phyloP scores from a whole-genome alignment of 30 jellyfish, hydroid and myxozoan species.

The Cassiopea andromeda region DNA sequence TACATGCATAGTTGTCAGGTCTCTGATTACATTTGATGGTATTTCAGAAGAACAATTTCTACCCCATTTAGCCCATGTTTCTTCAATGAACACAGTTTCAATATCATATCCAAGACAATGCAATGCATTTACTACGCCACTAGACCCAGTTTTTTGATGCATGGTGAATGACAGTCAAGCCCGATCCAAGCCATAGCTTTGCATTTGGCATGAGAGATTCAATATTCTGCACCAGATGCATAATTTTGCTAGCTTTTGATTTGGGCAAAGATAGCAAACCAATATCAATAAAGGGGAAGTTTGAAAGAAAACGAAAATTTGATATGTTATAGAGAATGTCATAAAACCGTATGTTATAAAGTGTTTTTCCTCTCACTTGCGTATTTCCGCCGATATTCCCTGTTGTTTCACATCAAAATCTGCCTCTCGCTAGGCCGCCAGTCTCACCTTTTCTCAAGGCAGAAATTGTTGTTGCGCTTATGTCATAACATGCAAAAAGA shows the following conservation, averaged over 20 bases:
- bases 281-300: conserved; percentile 8
- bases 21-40: conserved; percentile 47
- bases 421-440: too few relatives aligned
- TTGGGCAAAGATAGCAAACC: conserved; percentile 56
- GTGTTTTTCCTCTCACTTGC: too few relatives aligned
- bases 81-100: conserved; percentile 57
- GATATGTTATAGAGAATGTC: too few relatives aligned
- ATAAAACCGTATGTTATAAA: too few relatives aligned
- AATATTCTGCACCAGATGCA: conserved; percentile 65
- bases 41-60: conserved; percentile 39
- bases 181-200: conserved; percentile 55
- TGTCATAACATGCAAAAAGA: too few relatives aligned
- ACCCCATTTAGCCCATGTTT: conserved; percentile 52
- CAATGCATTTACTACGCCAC: conserved; percentile 62
- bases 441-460: too few relatives aligned
- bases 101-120: conserved; percentile 59
- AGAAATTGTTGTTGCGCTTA: too few relatives aligned
- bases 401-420: too few relatives aligned
- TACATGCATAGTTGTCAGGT: conserved; percentile 55
- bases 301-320: background rate
- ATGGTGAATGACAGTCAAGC: conserved; percentile 66
- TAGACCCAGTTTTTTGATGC: conserved; percentile 63
- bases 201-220: conserved; percentile 55
- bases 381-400: too few relatives aligned
- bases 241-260: conserved; percentile 46